Evolutionary conservation across 2,797 vertebrate species (phyloP).

Genomic region (Acridotheres tristis): DNA sequence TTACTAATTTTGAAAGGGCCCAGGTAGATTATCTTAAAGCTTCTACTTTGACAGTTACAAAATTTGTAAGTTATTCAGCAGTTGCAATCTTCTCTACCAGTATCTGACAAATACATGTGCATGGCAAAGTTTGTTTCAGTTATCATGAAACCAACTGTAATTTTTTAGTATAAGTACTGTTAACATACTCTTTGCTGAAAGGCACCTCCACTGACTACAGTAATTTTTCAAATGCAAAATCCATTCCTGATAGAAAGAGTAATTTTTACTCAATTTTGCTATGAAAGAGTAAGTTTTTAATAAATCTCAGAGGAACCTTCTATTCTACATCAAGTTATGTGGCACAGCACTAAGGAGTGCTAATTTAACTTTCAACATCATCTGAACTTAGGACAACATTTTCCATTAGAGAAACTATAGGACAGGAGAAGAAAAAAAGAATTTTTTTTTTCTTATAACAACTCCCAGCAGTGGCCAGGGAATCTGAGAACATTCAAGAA

Average conservation of each 20-base stretch:
- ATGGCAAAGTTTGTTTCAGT: neutral
- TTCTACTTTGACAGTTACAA: neutral
- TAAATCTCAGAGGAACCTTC: neutral
- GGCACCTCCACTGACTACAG: neutral
- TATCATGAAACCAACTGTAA: neutral
- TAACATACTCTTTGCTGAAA: neutral
- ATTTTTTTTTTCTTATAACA: neutral
- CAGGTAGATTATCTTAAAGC: neutral
- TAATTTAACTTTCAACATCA: neutral
- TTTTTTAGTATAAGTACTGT: neutral
- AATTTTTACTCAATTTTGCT: neutral
- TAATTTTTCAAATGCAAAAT: neutral
- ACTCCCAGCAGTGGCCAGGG: neutral
- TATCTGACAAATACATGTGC: neutral
- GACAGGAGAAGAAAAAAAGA: neutral
- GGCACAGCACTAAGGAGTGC: neutral
- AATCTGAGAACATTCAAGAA: neutral
- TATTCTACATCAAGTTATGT: neutral
- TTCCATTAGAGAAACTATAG: neutral
- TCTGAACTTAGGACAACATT: neutral
- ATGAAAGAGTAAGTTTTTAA: neutral
- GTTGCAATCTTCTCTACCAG: neutral
- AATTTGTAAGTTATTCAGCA: neutral
- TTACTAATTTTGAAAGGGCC: neutral
- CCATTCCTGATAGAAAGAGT: neutral